Percentiles rank a stretch among this genome's conserved stretches.
phyloP scores from a whole-genome alignment of 2,888 invertebrate species.

The Patella ulyssiponensis region DNA sequence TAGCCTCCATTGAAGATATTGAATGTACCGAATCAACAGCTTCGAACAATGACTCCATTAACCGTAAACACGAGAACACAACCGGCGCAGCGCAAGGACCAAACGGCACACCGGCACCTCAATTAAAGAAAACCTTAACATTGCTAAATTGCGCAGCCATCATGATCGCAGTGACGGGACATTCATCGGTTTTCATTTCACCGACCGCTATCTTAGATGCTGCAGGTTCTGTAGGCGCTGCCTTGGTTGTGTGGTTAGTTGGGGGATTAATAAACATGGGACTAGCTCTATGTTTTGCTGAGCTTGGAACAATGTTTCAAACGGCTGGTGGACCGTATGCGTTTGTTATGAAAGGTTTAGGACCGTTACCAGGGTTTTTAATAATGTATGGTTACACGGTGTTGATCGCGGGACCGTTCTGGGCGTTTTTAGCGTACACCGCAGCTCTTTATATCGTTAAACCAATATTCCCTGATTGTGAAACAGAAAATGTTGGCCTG shows the following conservation, averaged over 20 bases:
- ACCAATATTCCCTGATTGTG: slow-evolving; percentile 58
- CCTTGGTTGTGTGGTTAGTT: slow-evolving; percentile 94
- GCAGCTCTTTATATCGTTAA: slow-evolving; percentile 64
- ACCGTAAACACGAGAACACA: too few relatives aligned
- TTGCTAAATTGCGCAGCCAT: slow-evolving; percentile 57
- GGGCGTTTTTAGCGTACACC: slow-evolving; percentile 74
- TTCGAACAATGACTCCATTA: too few relatives aligned
- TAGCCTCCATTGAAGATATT: slow-evolving; percentile 7
- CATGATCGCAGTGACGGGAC: slow-evolving; percentile 61
- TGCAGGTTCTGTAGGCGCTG: slow-evolving; percentile 92
- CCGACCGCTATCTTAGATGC: slow-evolving; percentile 90
- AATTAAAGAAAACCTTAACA: slow-evolving; percentile 59
- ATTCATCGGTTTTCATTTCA: slow-evolving; percentile 88
- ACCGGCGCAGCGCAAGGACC: too few relatives aligned
- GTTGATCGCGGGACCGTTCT: slow-evolving; percentile 69
- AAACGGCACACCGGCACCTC: slow-evolving; percentile 1
- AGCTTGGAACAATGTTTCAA: slow-evolving; percentile 84
- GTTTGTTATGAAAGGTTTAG: slow-evolving; percentile 73
- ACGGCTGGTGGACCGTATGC: slow-evolving; percentile 87
- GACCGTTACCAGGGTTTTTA: slow-evolving; percentile 74
- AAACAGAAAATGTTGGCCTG: slow-evolving; percentile 43
- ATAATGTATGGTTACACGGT: slow-evolving; percentile 76
- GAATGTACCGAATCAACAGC: background rate
- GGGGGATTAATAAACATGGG: slow-evolving; percentile 83
- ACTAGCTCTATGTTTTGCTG: slow-evolving; percentile 81